These are phyloP conservation scores for Punctoribates punctum DNA, from an alignment of 2,888 invertebrate genomes.

Conservation along the genomic window DNA sequence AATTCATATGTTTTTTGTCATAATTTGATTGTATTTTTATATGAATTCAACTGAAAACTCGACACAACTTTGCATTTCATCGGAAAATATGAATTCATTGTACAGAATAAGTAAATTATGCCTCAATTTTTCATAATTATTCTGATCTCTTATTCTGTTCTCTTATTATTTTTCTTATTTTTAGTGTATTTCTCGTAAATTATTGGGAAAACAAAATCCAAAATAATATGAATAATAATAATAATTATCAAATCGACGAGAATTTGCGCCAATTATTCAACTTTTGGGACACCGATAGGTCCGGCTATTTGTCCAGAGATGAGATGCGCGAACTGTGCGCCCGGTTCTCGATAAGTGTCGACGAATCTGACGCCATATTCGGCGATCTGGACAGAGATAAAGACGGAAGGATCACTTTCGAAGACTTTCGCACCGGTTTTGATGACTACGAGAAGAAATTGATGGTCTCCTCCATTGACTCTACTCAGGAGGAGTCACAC, in stretches of 20 bases:
- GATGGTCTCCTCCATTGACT: not conserved
- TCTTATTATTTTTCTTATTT: no score
- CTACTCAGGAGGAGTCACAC: not conserved
- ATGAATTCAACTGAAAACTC: no score
- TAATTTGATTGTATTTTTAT: no score
- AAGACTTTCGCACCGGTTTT: constrained; percentile 59
- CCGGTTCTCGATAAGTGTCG: constrained; percentile 54
- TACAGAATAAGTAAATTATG: not conserved
- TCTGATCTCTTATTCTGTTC: not conserved
- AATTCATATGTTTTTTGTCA: no score
- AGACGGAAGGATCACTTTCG: constrained; percentile 58
- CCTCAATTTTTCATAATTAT: not conserved
- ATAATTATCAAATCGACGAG: constrained; percentile 8
- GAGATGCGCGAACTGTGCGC: constrained; percentile 57
- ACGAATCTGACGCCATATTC: constrained; percentile 58
- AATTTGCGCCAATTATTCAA: constrained; percentile 54
- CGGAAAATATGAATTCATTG: no score
- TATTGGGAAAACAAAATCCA: not conserved
- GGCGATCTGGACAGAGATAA: constrained; percentile 58
- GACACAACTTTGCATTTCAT: no score
- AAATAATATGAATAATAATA: not conserved
- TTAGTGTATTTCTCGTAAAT: not conserved
- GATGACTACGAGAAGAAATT: constrained; percentile 49
- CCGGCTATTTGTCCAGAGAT: constrained; percentile 56
- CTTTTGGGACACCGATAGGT: constrained; percentile 56